Evolutionary conservation across 2,888 invertebrate genomes (phyloP).

Genomic region (Lasiommata megera): DNA sequence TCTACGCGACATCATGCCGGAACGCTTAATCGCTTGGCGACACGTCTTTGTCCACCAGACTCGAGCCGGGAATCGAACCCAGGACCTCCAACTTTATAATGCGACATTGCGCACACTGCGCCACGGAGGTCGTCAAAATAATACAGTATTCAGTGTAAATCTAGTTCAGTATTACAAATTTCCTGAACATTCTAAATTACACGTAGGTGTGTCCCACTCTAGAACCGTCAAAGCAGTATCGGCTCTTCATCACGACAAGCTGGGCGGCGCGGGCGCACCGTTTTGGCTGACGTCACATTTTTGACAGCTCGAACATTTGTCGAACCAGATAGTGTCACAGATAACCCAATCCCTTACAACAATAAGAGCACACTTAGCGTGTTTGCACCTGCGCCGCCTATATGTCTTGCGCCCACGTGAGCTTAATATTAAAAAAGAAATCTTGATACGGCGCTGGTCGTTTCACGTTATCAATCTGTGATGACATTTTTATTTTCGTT

Average conservation of each 20-base stretch:
- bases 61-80: too few species aligned
- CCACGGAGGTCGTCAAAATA: too few species aligned
- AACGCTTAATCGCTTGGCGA: too few species aligned
- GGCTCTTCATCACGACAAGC: conserved; percentile 51
- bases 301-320: conserved; percentile 80
- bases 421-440: conserved; percentile 38
- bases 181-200: too few species aligned
- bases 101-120: too few species aligned
- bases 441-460: background rate
- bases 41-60: too few species aligned
- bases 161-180: too few species aligned
- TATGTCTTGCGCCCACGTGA: conserved; percentile 60
- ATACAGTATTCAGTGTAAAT: too few species aligned
- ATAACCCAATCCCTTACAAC: conserved; percentile 80
- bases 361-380: conserved; percentile 80
- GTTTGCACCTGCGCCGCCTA: conserved; percentile 77
- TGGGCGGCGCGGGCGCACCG: conserved; percentile 50
- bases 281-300: conserved; percentile 78
- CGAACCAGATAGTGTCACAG: conserved; percentile 80
- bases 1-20: too few species aligned
- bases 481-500: conserved; percentile 8
- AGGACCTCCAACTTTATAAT: too few species aligned
- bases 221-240: conserved; percentile 52
- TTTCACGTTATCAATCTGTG: conserved; percentile 10
- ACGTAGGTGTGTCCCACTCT: conserved; percentile 27